Evolutionary conservation across 2,113 vertebrate genomes (phyloP).

Genomic region (Oreocharis arfaki): DNA sequence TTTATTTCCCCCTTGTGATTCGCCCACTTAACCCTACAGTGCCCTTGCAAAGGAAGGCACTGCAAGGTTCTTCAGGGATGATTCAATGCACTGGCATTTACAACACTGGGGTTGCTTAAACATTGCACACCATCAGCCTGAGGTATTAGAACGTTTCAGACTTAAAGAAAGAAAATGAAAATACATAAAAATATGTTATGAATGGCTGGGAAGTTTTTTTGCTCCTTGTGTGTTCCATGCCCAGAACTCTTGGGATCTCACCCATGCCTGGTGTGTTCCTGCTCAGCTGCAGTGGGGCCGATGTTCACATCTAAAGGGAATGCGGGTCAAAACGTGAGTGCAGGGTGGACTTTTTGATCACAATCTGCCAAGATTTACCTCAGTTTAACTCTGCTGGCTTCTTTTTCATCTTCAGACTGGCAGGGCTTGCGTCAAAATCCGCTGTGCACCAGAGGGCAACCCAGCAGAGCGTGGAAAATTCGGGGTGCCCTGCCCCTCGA

Average conservation of each 20-base stretch:
- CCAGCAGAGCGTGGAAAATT: not conserved
- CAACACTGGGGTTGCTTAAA: not conserved
- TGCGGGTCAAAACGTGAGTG: not conserved
- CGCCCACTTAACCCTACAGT: constrained; percentile 23
- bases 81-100: not conserved
- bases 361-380: not conserved
- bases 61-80: not conserved
- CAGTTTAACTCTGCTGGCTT: not conserved
- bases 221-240: not conserved
- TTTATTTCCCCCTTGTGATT: constrained; percentile 48
- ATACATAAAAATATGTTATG: rapidly evolving
- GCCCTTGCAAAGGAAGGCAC: not conserved
- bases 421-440: not conserved
- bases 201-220: not conserved
- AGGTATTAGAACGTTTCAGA: not conserved
- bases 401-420: not conserved
- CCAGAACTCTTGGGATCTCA: not conserved
- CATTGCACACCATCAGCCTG: not conserved
- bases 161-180: not conserved
- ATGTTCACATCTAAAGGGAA: not conserved
- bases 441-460: not conserved
- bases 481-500: not conserved
- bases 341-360: not conserved
- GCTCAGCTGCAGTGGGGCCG: not conserved
- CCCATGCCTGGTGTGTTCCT: not conserved